A percentile compares a stretch with the other conserved stretches of the same genome.
phyloP scores from a whole-genome alignment of 2,113 vertebrate genomes.

The Callithrix jacchus region DNA sequence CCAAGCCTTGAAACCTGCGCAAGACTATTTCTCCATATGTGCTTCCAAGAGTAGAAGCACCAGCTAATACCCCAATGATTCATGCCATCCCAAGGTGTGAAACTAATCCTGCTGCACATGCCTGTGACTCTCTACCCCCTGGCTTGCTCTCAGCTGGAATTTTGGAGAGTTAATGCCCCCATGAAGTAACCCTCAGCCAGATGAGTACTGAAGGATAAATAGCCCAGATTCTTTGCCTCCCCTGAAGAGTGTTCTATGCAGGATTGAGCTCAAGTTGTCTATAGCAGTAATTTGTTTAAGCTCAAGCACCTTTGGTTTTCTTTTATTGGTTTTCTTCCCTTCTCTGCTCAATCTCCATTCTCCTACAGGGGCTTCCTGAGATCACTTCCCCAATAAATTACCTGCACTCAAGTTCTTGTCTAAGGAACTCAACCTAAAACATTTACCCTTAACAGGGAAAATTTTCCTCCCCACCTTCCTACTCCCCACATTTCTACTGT shows the following conservation, averaged over 20 bases:
- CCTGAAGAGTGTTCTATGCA: neutral
- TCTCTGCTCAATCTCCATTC: neutral
- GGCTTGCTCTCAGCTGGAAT: neutral
- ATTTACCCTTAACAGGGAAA: neutral
- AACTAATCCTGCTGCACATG: neutral
- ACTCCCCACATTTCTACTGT: neutral
- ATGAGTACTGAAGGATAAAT: neutral
- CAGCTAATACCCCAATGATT: rapidly evolving
- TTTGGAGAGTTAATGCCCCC: neutral
- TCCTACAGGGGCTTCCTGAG: neutral
- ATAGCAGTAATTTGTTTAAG: neutral
- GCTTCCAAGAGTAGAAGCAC: neutral
- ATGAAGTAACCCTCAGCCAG: neutral
- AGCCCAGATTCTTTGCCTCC: neutral
- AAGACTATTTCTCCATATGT: neutral
- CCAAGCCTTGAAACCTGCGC: neutral
- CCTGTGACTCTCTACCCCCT: neutral
- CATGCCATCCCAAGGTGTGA: too few species aligned
- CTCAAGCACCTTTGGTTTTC: too few species aligned
- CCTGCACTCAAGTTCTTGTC: neutral
- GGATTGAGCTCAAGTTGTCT: neutral
- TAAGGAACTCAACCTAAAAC: neutral
- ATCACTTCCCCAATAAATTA: neutral
- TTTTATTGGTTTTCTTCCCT: neutral
- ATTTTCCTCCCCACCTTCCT: neutral